Evolutionary conservation across 2,888 invertebrate genomes (phyloP).

Genomic region (Lithodes maja): DNA sequence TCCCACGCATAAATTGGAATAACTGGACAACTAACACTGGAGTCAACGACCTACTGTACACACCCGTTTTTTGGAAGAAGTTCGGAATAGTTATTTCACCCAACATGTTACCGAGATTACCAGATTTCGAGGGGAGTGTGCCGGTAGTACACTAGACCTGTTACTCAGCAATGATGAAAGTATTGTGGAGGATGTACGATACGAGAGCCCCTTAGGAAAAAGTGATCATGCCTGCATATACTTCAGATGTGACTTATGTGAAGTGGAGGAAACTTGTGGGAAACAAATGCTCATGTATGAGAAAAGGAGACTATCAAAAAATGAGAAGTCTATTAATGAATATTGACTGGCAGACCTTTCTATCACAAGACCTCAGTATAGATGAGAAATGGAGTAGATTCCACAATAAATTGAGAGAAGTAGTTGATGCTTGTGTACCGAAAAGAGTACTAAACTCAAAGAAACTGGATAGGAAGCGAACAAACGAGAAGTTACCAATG

Average conservation of each 20-base stretch:
- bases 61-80: constrained; percentile 10
- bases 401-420: neutral
- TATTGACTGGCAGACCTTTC: neutral
- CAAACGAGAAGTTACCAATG: constrained; percentile 34
- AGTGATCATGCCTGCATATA: constrained; percentile 28
- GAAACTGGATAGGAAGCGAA: neutral
- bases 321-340: neutral
- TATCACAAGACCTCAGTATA: constrained; percentile 2
- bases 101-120: constrained; percentile 21
- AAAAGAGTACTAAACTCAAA: constrained; percentile 17
- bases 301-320: neutral
- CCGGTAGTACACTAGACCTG: constrained; percentile 6
- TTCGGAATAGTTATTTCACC: neutral
- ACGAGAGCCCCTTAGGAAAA: constrained; percentile 8
- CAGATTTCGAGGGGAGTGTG: neutral
- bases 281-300: neutral
- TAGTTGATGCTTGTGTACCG: constrained; percentile 18
- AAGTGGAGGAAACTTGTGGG: neutral
- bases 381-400: constrained; percentile 22
- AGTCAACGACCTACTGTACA: neutral
- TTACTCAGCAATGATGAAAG: constrained; percentile 1
- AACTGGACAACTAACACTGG: neutral
- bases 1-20: constrained; percentile 30
- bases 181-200: neutral
- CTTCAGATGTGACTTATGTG: neutral